Conservation (phyloP, 2,113 vertebrate genomes). For the Gallinago jamesoni region DNA sequence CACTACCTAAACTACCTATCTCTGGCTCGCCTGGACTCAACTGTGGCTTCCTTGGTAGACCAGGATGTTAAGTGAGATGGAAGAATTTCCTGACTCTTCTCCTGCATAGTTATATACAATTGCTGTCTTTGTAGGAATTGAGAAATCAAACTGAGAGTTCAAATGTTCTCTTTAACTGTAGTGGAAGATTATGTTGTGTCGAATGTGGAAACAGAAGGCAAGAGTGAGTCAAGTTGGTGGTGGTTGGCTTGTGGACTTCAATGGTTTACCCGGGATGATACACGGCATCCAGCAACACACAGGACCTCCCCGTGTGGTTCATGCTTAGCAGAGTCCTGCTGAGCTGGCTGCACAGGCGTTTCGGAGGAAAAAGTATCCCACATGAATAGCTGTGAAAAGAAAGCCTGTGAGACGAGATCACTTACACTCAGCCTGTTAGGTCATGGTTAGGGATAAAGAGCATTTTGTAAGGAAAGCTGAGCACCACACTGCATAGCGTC, state of each 20-base stretch:
- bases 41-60: not conserved
- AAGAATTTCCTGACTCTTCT: not conserved
- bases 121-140: not conserved
- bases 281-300: not conserved
- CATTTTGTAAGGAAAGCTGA: not conserved
- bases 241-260: not conserved
- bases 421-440: not conserved
- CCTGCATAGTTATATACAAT: not conserved
- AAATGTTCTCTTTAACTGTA: not conserved
- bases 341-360: not conserved
- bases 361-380: not conserved
- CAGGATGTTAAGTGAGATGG: not conserved
- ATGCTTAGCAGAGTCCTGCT: not conserved
- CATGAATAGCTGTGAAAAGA: not conserved
- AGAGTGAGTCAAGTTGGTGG: not conserved
- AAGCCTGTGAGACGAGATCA: not conserved
- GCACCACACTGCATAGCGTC: not conserved
- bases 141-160: not conserved
- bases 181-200: not conserved
- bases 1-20: not conserved
- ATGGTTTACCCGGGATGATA: fast-evolving
- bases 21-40: fast-evolving
- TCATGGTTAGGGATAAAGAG: not conserved
- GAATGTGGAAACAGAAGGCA: not conserved
- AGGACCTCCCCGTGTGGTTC: not conserved